Conservation (phyloP, 1,140 invertebrate genomes). For the Apis laboriosa region DNA sequence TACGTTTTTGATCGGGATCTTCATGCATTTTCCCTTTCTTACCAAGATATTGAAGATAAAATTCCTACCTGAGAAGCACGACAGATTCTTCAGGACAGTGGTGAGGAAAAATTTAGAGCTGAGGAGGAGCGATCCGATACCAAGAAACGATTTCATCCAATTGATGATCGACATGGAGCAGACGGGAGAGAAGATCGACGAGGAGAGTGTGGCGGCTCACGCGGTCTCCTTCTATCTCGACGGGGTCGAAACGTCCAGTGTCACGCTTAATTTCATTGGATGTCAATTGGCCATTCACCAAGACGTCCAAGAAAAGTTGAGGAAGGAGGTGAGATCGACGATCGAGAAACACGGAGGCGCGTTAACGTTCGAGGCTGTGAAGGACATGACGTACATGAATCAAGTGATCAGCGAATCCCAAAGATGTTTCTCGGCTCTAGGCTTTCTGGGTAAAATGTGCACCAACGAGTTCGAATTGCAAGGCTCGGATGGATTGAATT, state of each 20-base stretch:
- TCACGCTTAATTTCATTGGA: constrained; percentile 26
- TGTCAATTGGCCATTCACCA: constrained; percentile 39
- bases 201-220: constrained; percentile 21
- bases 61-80: constrained; percentile 29
- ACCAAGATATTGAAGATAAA: neutral
- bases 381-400: constrained; percentile 66
- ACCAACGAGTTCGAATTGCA: constrained; percentile 46
- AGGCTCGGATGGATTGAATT: constrained; percentile 63
- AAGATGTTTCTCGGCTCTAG: constrained; percentile 42
- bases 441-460: constrained; percentile 49
- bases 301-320: constrained; percentile 54
- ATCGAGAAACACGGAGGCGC: constrained; percentile 46
- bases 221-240: constrained; percentile 61
- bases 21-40: constrained; percentile 26
- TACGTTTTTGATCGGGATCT: neutral
- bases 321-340: constrained; percentile 41
- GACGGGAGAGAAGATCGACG: constrained; percentile 48
- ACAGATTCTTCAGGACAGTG: constrained; percentile 50
- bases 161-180: constrained; percentile 51
- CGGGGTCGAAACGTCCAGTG: constrained; percentile 49
- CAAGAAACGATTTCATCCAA: constrained; percentile 66
- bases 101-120: constrained; percentile 35
- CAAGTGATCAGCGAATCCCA: constrained; percentile 62
- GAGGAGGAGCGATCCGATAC: constrained; percentile 9
- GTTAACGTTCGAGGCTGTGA: constrained; percentile 53